These are phyloP conservation scores for Pandemis corylana DNA, from an alignment of 2,888 invertebrate genomes.

Conservation along the genomic window DNA sequence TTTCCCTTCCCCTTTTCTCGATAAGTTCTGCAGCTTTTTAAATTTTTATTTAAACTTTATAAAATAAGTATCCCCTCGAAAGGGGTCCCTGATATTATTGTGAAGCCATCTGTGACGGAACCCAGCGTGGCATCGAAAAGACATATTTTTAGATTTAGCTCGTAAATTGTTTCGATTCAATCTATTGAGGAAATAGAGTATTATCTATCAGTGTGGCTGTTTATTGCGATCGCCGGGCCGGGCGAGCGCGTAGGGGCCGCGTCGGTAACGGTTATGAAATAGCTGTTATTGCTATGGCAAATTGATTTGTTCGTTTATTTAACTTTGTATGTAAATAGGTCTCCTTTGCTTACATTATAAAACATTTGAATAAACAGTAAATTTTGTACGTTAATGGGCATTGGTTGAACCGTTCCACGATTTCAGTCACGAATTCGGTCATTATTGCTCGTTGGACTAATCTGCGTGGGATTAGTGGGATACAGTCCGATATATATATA, in stretches of 20 bases:
- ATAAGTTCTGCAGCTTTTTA: slow-evolving; percentile 76
- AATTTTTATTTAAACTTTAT: slow-evolving; percentile 85
- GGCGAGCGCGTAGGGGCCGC: slow-evolving; percentile 10
- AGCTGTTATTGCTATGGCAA: slow-evolving; percentile 22
- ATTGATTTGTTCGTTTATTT: slow-evolving; percentile 10
- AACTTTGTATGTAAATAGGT: background rate
- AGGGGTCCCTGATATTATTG: slow-evolving; percentile 77
- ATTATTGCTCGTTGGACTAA: slow-evolving; percentile 21
- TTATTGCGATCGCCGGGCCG: slow-evolving; percentile 47
- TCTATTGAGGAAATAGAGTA: slow-evolving; percentile 77
- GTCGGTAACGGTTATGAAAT: slow-evolving; percentile 22
- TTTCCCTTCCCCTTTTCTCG: slow-evolving; percentile 63
- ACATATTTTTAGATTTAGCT: slow-evolving; percentile 84
- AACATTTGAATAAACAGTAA: background rate
- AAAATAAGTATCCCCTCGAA: slow-evolving; percentile 78
- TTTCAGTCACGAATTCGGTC: background rate
- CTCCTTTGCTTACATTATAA: background rate
- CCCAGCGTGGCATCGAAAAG: slow-evolving; percentile 75
- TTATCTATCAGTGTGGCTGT: slow-evolving; percentile 77
- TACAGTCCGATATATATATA: background rate
- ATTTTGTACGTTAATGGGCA: background rate
- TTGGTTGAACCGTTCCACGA: background rate
- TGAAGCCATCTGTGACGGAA: slow-evolving; percentile 83
- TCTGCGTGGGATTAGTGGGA: slow-evolving; percentile 15
- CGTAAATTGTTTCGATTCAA: slow-evolving; percentile 82